phyloP scores from a whole-genome alignment of 2,888 invertebrate genomes.

The Nowickia ferox region DNA sequence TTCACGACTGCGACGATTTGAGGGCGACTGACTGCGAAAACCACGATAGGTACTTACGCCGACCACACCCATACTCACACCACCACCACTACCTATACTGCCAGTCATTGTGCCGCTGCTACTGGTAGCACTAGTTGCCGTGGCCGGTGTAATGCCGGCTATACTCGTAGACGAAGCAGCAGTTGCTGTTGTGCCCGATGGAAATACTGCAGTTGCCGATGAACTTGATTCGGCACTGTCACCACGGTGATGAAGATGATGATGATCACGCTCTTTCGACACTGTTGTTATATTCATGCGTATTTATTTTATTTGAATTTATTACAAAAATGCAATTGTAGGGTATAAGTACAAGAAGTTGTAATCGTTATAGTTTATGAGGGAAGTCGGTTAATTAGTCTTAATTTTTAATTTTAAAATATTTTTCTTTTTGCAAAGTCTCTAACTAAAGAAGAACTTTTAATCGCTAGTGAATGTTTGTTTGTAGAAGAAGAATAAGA shows the following conservation, averaged over 20 bases:
- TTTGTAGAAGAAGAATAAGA: slow-evolving; percentile 36
- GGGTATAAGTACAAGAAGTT: slow-evolving; percentile 1
- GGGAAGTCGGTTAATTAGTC: slow-evolving; percentile 50
- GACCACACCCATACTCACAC: slow-evolving; percentile 72
- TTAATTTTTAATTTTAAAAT: slow-evolving; percentile 6
- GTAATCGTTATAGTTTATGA: slow-evolving; percentile 2
- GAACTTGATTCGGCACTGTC: slow-evolving; percentile 76
- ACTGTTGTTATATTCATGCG: slow-evolving; percentile 77
- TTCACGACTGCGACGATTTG: slow-evolving; percentile 82
- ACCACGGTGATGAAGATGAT: slow-evolving; percentile 72
- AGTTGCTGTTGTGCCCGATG: slow-evolving; percentile 62
- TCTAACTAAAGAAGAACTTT: slow-evolving; percentile 4
- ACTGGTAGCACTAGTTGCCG: slow-evolving; percentile 67
- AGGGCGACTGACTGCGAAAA: slow-evolving; percentile 83
- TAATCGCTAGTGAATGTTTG: slow-evolving; percentile 33
- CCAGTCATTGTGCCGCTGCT: slow-evolving; percentile 75
- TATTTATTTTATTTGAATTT: slow-evolving; percentile 36
- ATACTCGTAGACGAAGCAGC: slow-evolving; percentile 64
- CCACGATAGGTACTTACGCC: slow-evolving; percentile 76
- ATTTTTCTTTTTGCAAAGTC: slow-evolving; percentile 37
- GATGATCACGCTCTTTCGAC: slow-evolving; percentile 82
- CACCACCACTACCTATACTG: slow-evolving; percentile 75
- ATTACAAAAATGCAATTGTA: slow-evolving; percentile 29
- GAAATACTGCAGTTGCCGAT: slow-evolving; percentile 74
- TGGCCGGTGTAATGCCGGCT: slow-evolving; percentile 73